Evolutionary conservation across 2,113 vertebrate genomes (phyloP), one percentile per base, ranked within the genome.

Genomic region (Numida meleagris): DNA sequence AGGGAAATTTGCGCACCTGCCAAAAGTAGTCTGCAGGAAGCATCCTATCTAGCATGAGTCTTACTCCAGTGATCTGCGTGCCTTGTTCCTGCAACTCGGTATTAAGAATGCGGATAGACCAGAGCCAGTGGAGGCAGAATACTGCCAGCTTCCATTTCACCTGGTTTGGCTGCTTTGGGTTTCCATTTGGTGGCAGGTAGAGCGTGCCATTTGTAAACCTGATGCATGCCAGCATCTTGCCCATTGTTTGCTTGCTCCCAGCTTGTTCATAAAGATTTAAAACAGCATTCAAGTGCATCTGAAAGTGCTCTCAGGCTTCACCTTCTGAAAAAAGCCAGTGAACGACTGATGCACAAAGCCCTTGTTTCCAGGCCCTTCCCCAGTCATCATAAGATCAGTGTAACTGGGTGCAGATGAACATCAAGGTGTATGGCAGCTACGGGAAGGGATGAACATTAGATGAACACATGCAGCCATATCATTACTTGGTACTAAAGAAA

Each of bases 191-290:
- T 45, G 63, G 17, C 59, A 57, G 24, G 27, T 9, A 62, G 29
- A 62, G 72, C 40, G 29, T 18, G 51, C 10, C 4, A n/a, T 53
- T 61, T 27, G 27, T 14, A 34, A 45, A 62, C 72, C 27, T 18
- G 55, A 19, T 1, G 5, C 27, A 7, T 8, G 0, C 33, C 1
- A 0, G 17, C 10, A 0, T 70, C n/a, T 29, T 25, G 19, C 34
- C 82, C 70, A 78, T 34, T 42, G 24, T 6, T 79, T 77, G 20
- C 15, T 78, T 78, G 40, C 13, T 84, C 29, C 68, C 45, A 62
- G 21, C 34, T 66, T 58, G 70, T 43, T 85, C 53, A 50, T 24
- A 36, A 66, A 70, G 91, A 40, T 38, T 78, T 71, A 62, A 84
- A 84, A 88, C 7, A 31, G 73, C 43, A 77, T 91, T 46, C 38